Base-by-base conservation (phyloP, 23 tunicate species). In the Halocynthia roretzi region DNA sequence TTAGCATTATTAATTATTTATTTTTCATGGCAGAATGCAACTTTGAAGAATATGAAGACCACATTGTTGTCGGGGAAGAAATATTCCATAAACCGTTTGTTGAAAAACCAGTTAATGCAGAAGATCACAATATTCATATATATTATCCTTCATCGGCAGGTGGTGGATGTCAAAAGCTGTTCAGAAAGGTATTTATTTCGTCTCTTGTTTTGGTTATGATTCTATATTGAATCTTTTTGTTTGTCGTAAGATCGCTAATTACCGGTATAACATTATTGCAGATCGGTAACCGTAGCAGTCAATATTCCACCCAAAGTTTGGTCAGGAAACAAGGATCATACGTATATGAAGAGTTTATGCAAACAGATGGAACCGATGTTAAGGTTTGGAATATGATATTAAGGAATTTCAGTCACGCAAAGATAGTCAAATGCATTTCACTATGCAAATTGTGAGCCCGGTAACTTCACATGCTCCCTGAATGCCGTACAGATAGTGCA, bases 321-420 rank as follows among this genome's bases (percentile, higher is more conserved):
- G 93, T 96, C 7, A 79, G 99, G 69, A 78, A 87, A 74, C 74
- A 84, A 14, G 99, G 99, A 10, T 86, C 94, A 15, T 96, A 85
- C 68, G 83, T 96, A 75, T 96, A 89, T 82, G 99, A 96, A 80
- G 99, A 96, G 53, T 96, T 96, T 70, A 96, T 96, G 99, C 99
- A 96, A 68, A 96, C 99, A 14, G 99, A 96, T 82, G 99, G 99
- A 52, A 96, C 99, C 14, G 99, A 96, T 80, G 99, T 96, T 14
- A 96, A 96, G 84, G 98, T 93, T 31, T 31, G 44, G 2, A 31
- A 1, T 31, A 31, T 31, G 44, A 31, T 31, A 31, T 31, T 31
- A 31, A 31, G 1, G 44, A 31, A 31, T 31, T 0, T 2, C 44
- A 31, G 44, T 2, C 44, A 31, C 2, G 2, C 44, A 31, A 31